A percentile compares a stretch with the other conserved stretches of the same genome.
Conservation (phyloP, 1,140 invertebrate genomes). For the Cheumatopsyche charites region DNA sequence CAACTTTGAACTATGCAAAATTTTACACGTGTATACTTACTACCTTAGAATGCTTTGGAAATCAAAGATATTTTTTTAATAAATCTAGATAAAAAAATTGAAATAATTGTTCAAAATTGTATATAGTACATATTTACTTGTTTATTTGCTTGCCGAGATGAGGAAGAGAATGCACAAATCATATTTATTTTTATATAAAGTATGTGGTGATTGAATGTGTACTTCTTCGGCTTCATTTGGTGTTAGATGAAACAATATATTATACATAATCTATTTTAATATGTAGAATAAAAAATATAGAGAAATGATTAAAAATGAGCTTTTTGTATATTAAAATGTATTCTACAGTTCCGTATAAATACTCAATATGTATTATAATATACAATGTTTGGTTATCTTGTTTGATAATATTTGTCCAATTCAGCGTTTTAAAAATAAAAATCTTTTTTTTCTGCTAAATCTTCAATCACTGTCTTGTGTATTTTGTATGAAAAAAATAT, state of each 20-base stretch:
- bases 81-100: background rate
- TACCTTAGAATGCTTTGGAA: background rate
- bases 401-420: no score
- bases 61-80: conserved; percentile 9
- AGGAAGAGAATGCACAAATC: background rate
- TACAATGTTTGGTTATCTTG: no score
- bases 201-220: background rate
- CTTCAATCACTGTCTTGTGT: no score
- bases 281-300: no score
- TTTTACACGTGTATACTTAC: background rate
- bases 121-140: background rate
- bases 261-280: no score
- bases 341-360: no score
- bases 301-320: no score
- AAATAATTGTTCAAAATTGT: background rate
- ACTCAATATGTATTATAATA: no score
- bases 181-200: conserved; percentile 19
- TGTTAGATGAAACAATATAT: conserved; percentile 6
- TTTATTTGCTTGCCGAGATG: conserved; percentile 10
- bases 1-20: background rate
- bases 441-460: no score
- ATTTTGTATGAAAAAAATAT: no score
- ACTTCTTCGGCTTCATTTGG: conserved; percentile 19
- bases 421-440: no score
- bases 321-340: no score